Base-by-base conservation (phyloP, 2,797 vertebrate genomes). In the Catamblyrhynchus diadema region DNA sequence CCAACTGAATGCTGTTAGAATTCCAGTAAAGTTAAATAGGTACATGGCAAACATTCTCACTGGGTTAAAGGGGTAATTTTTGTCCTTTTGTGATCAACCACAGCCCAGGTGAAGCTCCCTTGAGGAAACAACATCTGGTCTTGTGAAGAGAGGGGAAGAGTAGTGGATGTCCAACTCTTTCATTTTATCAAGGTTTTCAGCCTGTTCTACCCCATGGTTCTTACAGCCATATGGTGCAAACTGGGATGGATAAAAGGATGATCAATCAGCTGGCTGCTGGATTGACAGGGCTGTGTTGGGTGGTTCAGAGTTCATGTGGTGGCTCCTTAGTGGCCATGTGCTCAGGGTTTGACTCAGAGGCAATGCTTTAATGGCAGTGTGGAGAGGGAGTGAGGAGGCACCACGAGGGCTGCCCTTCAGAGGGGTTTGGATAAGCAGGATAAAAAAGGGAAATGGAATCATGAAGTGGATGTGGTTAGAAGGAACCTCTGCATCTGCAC, bases 321-420 rank as follows among this genome's bases (percentile, higher is more conserved):
- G 62, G 17, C 8, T 85, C 14, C 4, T 48, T 14, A 8, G 20
- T 15, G 66, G 8, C n/a, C 0, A 0, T 6, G 25, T 50, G 33
- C 39, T 54, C 42, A 28, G 39, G 16, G 25, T 62, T 60, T 79
- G 53, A 11, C 44, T 45, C 10, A 24, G 41, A 45, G n/a, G 12
- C n/a, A 73, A 2, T 18, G 0, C 2, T n/a, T 71, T 4, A 48
- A 12, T 9, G 50, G 33, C 24, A 21, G 1, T 0, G 1, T 44
- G 41, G 18, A 54, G 24, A 54, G 6, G 23, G 16, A 8, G 4
- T 44, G 25, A 53, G n/a, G 60, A 77, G 45, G 39, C 17, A 11
- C 11, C 27, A 24, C 1, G 8, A 61, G 23, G 14, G 12, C 50
- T 71, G 57, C 15, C 51, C 28, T 50, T n/a, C 1, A 2, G 25